Conservation (phyloP, 2,113 vertebrate species). For the Megaleporinus macrocephalus region DNA sequence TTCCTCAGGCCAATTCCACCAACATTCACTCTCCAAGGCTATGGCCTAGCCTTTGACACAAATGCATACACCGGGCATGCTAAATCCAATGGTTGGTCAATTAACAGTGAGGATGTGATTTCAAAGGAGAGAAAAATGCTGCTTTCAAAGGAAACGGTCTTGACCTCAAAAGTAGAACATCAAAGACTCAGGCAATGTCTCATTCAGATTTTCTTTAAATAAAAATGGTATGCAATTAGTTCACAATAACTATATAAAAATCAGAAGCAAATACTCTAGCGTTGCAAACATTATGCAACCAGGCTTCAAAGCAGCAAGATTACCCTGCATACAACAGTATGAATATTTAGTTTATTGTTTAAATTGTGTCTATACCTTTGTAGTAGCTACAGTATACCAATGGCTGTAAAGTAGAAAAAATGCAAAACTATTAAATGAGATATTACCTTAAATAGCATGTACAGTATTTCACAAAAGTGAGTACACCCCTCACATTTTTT, state of each 20-base stretch:
- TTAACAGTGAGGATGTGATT: slow-evolving; percentile 32
- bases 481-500: no score
- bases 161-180: slow-evolving; percentile 48
- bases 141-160: slow-evolving; percentile 35
- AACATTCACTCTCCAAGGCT: slow-evolving; percentile 14
- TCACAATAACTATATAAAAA: not conserved
- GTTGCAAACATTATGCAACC: not conserved
- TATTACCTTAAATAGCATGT: no score
- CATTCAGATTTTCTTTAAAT: not conserved
- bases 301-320: not conserved
- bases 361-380: not conserved
- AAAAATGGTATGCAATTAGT: slow-evolving; percentile 9
- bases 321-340: not conserved
- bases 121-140: slow-evolving; percentile 11
- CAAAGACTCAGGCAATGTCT: slow-evolving; percentile 63
- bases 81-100: slow-evolving; percentile 25
- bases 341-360: no score
- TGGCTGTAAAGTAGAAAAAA: not conserved
- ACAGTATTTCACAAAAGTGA: no score
- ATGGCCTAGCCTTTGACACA: slow-evolving; percentile 1
- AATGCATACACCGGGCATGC: slow-evolving; percentile 24
- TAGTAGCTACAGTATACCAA: not conserved
- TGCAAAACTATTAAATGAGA: not conserved
- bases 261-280: not conserved
- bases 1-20: slow-evolving; percentile 15